Base-by-base conservation (phyloP, 1,140 invertebrate species). In the Propsilocerus akamusi region DNA sequence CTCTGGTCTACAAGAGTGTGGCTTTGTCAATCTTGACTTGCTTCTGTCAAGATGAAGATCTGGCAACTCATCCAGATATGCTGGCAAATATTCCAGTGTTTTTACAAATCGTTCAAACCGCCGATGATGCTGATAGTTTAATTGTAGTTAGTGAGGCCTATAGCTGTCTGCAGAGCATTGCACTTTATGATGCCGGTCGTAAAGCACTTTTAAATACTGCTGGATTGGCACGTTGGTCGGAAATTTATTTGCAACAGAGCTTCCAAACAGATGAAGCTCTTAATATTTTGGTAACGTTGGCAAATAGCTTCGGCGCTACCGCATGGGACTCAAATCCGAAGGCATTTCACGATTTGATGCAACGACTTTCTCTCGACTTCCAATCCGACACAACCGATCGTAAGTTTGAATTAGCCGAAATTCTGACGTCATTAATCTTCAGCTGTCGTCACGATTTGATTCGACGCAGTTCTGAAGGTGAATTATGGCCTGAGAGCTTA, bases 61-160 rank as follows among this genome's bases (percentile, higher is more conserved):
- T 91, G 25, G 81, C 84, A 6, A 78, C 77, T 8, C 83, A 86
- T 61, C 76, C 80, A 20, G 83, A 88, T 56, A 86, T 90, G 75
- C 68, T 89, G 4, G 75, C 74, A 7, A 83, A 83, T 55, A 77
- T 89, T 55, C 83, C 83, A 41, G 80, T 82, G 0, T 76, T 92
- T 53, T 63, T 90, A 26, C 81, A 87, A 52, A 86, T 90, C 57
- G 81, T 89, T 1, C 78, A 82, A 53, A 73, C 80, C 54, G 79
- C 78, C 8, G 84, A 86, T 54, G 81, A 85, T 58, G 81, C 79
- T 56, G 85, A 90, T 57, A 83, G 82, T 59, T 70, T 92, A 5
- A 86, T 89, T 51, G 78, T 89, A n/a, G 80, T 91, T 4, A 86
- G 81, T 59, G 88, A 92, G 64, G 79, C 86, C 2, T 91, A 90